Evolutionary conservation across 1,140 invertebrate species (phyloP), one percentile per base, ranked within the genome.

Genomic region (Coenobita brevimanus): DNA sequence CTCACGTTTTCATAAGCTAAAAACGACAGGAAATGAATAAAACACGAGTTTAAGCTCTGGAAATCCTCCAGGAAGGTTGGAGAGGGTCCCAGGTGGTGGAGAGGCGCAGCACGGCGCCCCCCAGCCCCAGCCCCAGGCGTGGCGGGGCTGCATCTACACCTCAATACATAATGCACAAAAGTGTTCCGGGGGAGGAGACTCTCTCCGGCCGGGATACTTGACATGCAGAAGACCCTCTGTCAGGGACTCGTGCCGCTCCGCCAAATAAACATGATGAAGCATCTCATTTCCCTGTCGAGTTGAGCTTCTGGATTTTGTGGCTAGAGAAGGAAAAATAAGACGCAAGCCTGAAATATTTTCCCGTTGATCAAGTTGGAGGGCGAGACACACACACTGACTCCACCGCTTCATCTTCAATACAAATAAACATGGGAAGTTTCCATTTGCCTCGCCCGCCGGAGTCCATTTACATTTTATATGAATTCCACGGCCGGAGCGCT

Each of bases 11-110:
- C 78, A 80, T 80, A 62, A 60, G 78, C 78, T 80, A 80, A 80
- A 80, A 80, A 80, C 78, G 78, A 80, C 78, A 62, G 78, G n/a
- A 38, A 80, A 62, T 80, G 78, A 80, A 80, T 80, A 80, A 80
- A 80, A 80, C 78, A 80, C 54, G 78, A 80, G 27, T 80, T 33
- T 80, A 60, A 43, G 78, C 50, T 17, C 1, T 27, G 50, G 78
- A 62, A 62, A 62, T 62, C 78, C 78, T 62, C 78, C 54, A 36
- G 50, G 78, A 38, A 60, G 78, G 10, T 38, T 62, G 27, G 27
- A 80, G 78, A 33, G 78, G 13, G 78, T 80, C 50, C 54, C 78
- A 60, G 78, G 78, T 62, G 78, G 30, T 54, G 17, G 2, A 30
- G 46, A 69, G 75, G 75, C 43, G 46, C n/a, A 30, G 75, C 75